Percentiles rank a stretch among this genome's conserved stretches.
Evolutionary conservation across 2,113 vertebrate genomes (phyloP).

Genomic region (Apus apus): DNA sequence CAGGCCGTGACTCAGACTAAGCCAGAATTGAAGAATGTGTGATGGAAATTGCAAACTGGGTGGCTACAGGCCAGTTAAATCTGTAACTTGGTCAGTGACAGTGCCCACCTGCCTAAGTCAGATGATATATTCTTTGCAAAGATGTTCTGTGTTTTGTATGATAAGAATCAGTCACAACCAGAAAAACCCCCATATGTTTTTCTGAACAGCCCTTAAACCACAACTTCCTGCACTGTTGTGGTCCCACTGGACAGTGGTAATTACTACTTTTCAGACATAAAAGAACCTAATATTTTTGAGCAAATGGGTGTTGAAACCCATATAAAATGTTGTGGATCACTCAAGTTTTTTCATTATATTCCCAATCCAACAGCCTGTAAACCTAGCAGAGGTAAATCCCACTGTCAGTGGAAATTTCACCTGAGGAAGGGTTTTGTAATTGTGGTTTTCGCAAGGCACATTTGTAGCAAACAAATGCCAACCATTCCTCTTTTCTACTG

Average conservation of each 20-base stretch:
- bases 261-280: neutral
- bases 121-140: neutral
- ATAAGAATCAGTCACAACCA: neutral
- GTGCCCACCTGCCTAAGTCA: neutral
- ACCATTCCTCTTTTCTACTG: constrained; percentile 36
- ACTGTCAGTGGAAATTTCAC: constrained; percentile 24
- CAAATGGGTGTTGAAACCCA: neutral
- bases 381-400: neutral
- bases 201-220: neutral
- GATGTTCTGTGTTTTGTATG: neutral
- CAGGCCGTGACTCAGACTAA: constrained; percentile 12
- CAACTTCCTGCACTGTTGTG: neutral
- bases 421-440: neutral
- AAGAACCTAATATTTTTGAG: neutral
- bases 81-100: neutral
- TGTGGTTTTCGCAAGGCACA: constrained; percentile 27
- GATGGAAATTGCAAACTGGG: constrained; percentile 1
- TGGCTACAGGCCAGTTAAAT: neutral
- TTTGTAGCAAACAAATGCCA: constrained; percentile 38
- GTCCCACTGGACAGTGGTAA: neutral
- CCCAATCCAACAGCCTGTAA: neutral
- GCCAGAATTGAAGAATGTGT: constrained; percentile 7
- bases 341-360: neutral
- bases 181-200: neutral
- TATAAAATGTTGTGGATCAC: neutral